Conservation (phyloP, 2,113 vertebrate genomes). For the Ia io region DNA sequence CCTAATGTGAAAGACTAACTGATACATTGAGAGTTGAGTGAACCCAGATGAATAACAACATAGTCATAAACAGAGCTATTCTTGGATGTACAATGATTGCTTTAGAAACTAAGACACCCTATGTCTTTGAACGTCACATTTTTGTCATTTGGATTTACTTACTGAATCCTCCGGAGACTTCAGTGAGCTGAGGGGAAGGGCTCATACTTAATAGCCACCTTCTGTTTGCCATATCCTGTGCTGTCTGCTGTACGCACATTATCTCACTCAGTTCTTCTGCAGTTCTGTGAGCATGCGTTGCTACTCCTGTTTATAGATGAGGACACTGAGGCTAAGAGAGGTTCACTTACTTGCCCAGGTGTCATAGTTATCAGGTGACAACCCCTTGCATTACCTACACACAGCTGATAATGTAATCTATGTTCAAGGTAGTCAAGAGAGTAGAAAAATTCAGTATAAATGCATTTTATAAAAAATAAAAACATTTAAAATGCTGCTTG, state of each 20-base stretch:
- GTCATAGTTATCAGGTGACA: background rate
- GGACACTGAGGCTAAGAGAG: background rate
- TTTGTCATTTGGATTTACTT: conserved; percentile 5
- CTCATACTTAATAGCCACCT: background rate
- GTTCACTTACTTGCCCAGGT: background rate
- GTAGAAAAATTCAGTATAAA: background rate
- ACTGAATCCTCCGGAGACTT: background rate
- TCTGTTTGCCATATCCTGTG: background rate
- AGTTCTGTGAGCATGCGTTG: background rate
- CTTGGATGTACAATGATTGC: background rate
- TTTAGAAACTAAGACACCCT: conserved; percentile 15
- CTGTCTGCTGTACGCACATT: background rate
- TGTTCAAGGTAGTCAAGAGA: background rate
- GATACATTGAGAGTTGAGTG: background rate
- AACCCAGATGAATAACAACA: conserved; percentile 32
- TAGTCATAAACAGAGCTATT: conserved; percentile 1
- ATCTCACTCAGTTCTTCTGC: background rate
- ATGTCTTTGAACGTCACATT: background rate
- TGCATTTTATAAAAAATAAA: background rate
- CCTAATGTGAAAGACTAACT: background rate
- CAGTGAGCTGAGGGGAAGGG: background rate
- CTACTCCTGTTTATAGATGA: background rate
- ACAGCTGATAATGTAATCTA: too few species aligned
- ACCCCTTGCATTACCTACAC: background rate
- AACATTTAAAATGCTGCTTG: background rate